Conservation (phyloP, 2,797 vertebrate species). For the Enteromius radiatus region DNA sequence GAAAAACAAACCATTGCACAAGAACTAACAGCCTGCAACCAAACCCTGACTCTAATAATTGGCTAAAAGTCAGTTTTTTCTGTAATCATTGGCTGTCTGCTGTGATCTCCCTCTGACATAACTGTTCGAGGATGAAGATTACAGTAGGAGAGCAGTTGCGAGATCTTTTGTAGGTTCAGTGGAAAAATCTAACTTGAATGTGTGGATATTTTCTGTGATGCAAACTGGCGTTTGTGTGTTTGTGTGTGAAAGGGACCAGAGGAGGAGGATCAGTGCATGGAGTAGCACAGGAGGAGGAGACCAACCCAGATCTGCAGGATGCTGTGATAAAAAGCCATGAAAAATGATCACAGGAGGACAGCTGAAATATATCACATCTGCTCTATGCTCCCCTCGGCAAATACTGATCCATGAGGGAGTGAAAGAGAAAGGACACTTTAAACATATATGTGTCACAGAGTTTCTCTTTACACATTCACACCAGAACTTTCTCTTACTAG, state of each 20-base stretch:
- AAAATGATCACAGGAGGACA: constrained; percentile 15
- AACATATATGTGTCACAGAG: constrained; percentile 27
- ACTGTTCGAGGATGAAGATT: constrained; percentile 30
- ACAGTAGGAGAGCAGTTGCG: constrained; percentile 47
- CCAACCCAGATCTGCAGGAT: constrained; percentile 35
- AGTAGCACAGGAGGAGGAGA: constrained; percentile 34
- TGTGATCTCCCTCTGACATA: constrained; percentile 3
- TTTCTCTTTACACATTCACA: constrained; percentile 17
- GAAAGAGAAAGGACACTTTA: constrained; percentile 42
- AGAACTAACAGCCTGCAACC: background rate
- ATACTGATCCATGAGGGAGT: constrained; percentile 40
- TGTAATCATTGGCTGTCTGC: constrained; percentile 7
- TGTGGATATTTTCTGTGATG: constrained; percentile 57
- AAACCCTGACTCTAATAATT: constrained; percentile 24
- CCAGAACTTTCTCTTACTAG: background rate
- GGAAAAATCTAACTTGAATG: constrained; percentile 47
- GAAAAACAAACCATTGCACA: constrained; percentile 2
- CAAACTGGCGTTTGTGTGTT: constrained; percentile 29
- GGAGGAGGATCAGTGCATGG: constrained; percentile 14
- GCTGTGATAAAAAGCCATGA: constrained; percentile 42
- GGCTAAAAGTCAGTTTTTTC: constrained; percentile 14
- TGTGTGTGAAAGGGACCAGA: constrained; percentile 12
- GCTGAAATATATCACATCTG: constrained; percentile 37
- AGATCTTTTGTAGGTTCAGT: constrained; percentile 47
- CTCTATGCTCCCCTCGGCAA: constrained; percentile 14